Base-by-base conservation (phyloP, 2,113 vertebrate species). In the Limnothrissa miodon region DNA sequence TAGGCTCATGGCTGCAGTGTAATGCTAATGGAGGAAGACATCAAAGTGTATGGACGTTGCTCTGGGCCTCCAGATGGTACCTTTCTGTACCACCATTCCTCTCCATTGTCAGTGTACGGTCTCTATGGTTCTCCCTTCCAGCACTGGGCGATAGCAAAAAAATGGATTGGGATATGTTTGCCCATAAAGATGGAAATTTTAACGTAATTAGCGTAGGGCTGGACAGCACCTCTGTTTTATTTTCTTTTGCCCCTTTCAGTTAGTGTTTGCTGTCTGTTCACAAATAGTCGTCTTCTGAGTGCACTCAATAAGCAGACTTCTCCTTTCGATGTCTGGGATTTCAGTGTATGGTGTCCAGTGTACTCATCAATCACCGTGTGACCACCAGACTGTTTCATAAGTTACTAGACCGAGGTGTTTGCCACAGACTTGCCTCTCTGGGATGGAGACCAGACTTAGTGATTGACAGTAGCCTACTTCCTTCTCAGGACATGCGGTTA, bases 1-100 rank as follows among this genome's bases (percentile, higher is more conserved):
- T 56, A 56, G 48, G 66, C 53, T 84, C 80, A 62, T 85, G 66
- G 51, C 51, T 79, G 46, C 81, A 81, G 29, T 88, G 81, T 91
- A 80, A 90, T 87, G 86, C 81, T 85, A 91, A 88, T 89, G 45
- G 11, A 42, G 78, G 70, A 29, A 62, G 23, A 29, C 59, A 87
- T 91, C 88, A 90, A 86, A 90, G 89, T 39, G n/a, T 23, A 39
- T 39, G 19, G 80, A 51, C 42, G 48, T n/a, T 36, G 45, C 25
- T 84, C 82, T 86, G 74, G 86, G 59, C 82, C 66, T 80, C 80
- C 86, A 88, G 83, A 83, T 85, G 82, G 84, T 79, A 80, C 78
- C 23, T 39, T 1, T n/a, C 70, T n/a, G 46, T 39, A 56, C 51
- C 51, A 23, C 51, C 51, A 0, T 21, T 1, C 51, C 4, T 23